These are phyloP conservation scores for Eulemur macaco DNA, from an alignment of 2,113 vertebrate genomes.

Conservation along the genomic window DNA sequence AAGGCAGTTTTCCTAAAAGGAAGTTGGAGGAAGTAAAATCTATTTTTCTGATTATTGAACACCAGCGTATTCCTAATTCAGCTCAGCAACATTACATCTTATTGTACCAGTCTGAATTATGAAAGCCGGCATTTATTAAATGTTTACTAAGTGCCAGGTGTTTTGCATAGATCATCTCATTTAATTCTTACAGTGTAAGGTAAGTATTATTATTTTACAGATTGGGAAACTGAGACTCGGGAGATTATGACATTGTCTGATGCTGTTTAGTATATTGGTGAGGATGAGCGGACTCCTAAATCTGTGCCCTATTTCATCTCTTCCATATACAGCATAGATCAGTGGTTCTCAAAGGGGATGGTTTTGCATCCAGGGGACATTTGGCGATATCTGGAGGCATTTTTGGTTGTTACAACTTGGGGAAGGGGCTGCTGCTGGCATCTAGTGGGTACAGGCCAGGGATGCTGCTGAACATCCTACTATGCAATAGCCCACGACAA, in stretches of 20 bases:
- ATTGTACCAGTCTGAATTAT: background rate
- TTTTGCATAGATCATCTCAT: background rate
- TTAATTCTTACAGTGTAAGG: background rate
- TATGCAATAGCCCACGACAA: background rate
- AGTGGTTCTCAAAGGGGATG: background rate
- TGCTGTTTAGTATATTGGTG: background rate
- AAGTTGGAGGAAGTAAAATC: background rate
- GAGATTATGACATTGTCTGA: background rate
- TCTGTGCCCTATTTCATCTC: background rate
- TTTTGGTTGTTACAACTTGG: background rate
- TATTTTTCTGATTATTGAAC: background rate
- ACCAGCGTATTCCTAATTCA: background rate
- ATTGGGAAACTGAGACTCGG: constrained; percentile 25
- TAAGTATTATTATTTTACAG: background rate
- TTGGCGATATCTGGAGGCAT: background rate
- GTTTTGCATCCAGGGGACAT: background rate
- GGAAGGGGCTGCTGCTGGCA: background rate
- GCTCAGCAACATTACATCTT: background rate
- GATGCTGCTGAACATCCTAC: background rate
- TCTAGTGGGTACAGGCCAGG: background rate
- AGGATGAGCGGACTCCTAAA: background rate
- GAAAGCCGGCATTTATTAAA: background rate
- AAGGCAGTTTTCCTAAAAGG: background rate
- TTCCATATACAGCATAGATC: background rate
- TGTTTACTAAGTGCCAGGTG: background rate